These are phyloP conservation scores for Lithophane semibrunnea DNA, from an alignment of 2,888 invertebrate species.

Conservation along the genomic window DNA sequence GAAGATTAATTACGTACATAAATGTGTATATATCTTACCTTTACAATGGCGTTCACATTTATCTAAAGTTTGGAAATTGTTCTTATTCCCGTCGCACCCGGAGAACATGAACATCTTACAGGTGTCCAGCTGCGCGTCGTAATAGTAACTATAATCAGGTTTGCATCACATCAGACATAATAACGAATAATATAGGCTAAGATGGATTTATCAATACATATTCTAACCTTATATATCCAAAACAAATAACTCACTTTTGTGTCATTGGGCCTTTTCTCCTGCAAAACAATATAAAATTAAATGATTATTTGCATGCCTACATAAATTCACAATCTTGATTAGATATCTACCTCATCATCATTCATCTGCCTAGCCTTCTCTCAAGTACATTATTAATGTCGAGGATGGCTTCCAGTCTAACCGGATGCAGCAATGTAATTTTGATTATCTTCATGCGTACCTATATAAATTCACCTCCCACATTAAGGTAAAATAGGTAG, in stretches of 20 bases:
- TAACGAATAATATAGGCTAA: background rate
- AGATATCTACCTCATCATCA: background rate
- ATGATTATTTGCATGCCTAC: background rate
- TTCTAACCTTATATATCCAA: background rate
- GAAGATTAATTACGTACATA: background rate
- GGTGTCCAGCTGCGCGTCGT: conserved; percentile 73
- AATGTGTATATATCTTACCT: conserved; percentile 69
- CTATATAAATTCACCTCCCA: background rate
- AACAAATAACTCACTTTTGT: conserved; percentile 31
- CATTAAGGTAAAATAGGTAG: no score
- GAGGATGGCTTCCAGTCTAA: background rate
- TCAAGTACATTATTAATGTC: background rate
- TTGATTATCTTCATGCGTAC: background rate
- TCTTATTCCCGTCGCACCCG: conserved; percentile 79
- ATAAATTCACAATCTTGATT: background rate
- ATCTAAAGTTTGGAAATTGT: conserved; percentile 73
- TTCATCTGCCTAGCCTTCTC: background rate
- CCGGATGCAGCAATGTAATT: background rate
- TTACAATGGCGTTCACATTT: conserved; percentile 79
- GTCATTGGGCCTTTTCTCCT: conserved; percentile 19
- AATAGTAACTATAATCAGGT: conserved; percentile 77
- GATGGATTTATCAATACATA: background rate
- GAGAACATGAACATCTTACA: conserved; percentile 75
- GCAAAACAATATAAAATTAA: conserved; percentile 10
- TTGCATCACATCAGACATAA: background rate